Evolutionary conservation across 2,113 vertebrate species (phyloP).

Genomic region (Silurus meridionalis): DNA sequence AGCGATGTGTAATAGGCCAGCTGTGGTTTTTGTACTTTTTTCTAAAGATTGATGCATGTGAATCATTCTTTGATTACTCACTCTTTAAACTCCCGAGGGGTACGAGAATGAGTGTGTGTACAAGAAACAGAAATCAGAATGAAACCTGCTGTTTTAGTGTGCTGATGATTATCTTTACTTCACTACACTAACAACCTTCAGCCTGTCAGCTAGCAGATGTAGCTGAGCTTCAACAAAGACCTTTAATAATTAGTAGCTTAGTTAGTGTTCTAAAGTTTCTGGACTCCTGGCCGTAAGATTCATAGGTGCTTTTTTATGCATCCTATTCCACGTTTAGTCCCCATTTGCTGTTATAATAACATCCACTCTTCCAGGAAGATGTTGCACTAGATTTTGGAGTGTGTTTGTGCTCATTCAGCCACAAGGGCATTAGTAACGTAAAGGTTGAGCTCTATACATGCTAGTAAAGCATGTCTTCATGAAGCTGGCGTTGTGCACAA

Average conservation of each 20-base stretch:
- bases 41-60: neutral
- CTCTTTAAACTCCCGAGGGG: neutral
- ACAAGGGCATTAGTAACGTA: no score
- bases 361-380: no score
- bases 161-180: neutral
- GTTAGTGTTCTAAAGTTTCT: neutral
- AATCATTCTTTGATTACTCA: neutral
- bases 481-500: no score
- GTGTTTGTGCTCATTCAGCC: no score
- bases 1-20: neutral
- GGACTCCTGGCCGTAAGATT: no score
- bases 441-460: no score
- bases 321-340: no score
- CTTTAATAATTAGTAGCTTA: neutral
- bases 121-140: conserved; percentile 33
- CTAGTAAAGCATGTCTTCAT: no score
- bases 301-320: no score
- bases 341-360: no score
- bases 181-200: conserved; percentile 18
- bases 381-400: no score
- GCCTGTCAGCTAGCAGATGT: conserved; percentile 19
- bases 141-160: conserved; percentile 26
- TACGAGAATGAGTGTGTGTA: conserved; percentile 28
- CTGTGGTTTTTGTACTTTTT: neutral
- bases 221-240: neutral